Conservation (phyloP, 2,113 vertebrate genomes). For the Phrynocephalus versicolor region DNA sequence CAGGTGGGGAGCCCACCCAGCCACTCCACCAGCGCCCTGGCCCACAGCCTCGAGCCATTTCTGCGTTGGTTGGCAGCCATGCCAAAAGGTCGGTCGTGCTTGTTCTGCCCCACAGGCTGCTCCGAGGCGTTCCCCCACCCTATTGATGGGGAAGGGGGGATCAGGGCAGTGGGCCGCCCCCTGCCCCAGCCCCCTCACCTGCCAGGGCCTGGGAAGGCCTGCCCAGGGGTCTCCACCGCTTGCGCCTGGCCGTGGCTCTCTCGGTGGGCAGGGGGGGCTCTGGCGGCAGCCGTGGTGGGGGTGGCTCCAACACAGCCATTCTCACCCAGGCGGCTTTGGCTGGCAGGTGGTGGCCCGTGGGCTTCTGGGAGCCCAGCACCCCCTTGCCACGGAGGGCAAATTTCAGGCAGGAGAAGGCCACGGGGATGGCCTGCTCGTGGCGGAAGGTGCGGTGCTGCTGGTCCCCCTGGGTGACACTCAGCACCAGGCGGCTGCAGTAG, state of each 20-base stretch:
- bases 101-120: no score
- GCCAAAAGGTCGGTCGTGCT: no score
- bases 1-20: no score
- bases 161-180: no score
- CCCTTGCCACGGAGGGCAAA: constrained; percentile 65
- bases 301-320: constrained; percentile 6
- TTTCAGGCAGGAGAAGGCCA: constrained; percentile 71
- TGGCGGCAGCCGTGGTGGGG: not conserved
- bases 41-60: no score
- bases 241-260: not conserved
- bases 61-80: no score
- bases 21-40: no score
- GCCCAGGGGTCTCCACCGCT: not conserved
- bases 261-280: not conserved
- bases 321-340: constrained; percentile 61
- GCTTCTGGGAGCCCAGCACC: constrained; percentile 63
- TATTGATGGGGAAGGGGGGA: no score
- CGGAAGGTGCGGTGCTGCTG: constrained; percentile 46
- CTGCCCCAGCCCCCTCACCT: constrained; percentile 1
- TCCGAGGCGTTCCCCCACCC: no score
- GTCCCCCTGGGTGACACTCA: constrained; percentile 29
- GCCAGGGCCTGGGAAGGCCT: not conserved
- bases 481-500: constrained; percentile 61
- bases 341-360: constrained; percentile 50
- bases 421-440: constrained; percentile 53